These are phyloP conservation scores for Plebejus anna DNA, from an alignment of 2,888 invertebrate genomes.

Conservation along the genomic window DNA sequence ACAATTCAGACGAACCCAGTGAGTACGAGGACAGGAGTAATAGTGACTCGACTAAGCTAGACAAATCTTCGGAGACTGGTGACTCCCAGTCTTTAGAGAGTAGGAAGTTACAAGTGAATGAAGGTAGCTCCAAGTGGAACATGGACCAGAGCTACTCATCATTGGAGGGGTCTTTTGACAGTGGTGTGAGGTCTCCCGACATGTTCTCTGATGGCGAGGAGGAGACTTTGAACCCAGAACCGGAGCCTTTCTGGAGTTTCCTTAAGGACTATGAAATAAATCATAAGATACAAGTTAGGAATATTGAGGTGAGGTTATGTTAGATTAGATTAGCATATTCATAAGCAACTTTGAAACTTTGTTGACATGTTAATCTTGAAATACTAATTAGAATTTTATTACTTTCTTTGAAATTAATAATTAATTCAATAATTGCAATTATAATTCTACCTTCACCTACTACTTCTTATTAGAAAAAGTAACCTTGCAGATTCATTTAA, in stretches of 20 bases:
- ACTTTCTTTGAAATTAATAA: neutral
- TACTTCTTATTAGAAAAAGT: neutral
- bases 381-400: neutral
- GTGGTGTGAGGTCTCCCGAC: conserved; percentile 81
- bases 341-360: neutral
- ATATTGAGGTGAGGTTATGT: conserved; percentile 58
- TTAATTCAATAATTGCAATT: neutral
- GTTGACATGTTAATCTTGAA: neutral
- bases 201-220: conserved; percentile 83
- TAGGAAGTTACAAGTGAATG: conserved; percentile 45
- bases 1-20: conserved; percentile 16
- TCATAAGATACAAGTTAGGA: conserved; percentile 64
- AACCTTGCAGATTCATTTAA: neutral
- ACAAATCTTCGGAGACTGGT: conserved; percentile 57
- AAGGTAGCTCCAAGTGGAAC: conserved; percentile 60
- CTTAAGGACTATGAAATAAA: conserved; percentile 61
- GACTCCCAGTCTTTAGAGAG: conserved; percentile 57
- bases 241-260: conserved; percentile 63
- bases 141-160: conserved; percentile 68
- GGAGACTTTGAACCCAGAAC: conserved; percentile 41
- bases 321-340: neutral
- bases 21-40: conserved; percentile 43
- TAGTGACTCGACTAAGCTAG: conserved; percentile 44
- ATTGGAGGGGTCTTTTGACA: conserved; percentile 69
- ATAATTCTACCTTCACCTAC: neutral